Base-by-base conservation (phyloP, 2,888 invertebrate genomes). In the Sialis lutaria region DNA sequence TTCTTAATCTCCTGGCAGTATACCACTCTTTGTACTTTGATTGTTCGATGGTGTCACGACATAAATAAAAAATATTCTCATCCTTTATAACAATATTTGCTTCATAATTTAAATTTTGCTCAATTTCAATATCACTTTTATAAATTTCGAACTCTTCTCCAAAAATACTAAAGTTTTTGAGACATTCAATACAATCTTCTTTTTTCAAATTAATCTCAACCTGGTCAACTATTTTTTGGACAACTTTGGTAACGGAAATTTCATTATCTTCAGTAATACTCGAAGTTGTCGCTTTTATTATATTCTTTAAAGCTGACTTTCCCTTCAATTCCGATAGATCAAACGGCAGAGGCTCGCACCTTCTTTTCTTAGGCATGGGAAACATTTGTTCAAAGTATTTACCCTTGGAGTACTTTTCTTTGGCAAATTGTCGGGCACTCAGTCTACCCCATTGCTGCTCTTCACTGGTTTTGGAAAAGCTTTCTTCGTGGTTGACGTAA, bases 371-470 rank as follows among this genome's bases (percentile, higher is more conserved):
- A 47, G 49, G 42, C 30, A 41, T 39, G 31, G 51, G 50, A 13
- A 45, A 37, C 50, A 50, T 51, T 43, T 52, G 40, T n/a, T 10
- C 33, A 42, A 51, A 51, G 46, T 50, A 46, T 46, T 45, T 44
- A 22, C 53, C 51, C 42, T 54, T 54, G 2, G 46, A 45, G 34
- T 54, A 54, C 40, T 52, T 53, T 34, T 52, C 48, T 45, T 50
- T 45, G 2, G 46, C 45, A 42, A 52, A 49, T 42, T 51, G 49
- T 9, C 42, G 22, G 12, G 46, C 33, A 45, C 45, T 52, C 5
- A 50, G 48, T 46, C 50, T 52, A 37, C 50, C 53, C 52, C 50
- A 53, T 45, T 50, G 43, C 45, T 53, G 51, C 42, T 53, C 49
- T 13, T 40, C n/a, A 46, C 45, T 44, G 7, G 52, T 53, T 45